Percentiles rank a stretch among this genome's conserved stretches.
Conservation (phyloP, 2,797 vertebrate species). For the Diglossa cyanea region DNA sequence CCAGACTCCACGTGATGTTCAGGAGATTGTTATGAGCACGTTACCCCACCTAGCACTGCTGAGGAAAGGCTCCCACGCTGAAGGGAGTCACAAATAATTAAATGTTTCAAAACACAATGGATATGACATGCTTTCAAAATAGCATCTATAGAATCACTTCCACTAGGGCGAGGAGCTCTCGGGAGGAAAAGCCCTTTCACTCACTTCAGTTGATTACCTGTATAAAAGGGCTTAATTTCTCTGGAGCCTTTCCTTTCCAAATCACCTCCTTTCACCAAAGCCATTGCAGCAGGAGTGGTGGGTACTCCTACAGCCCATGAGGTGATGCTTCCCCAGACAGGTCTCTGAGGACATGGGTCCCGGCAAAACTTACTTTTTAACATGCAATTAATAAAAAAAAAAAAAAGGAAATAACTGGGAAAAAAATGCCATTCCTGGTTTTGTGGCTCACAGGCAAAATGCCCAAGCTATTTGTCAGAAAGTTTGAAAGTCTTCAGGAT, state of each 20-base stretch:
- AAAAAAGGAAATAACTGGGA: fast-evolving
- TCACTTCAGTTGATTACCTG: constrained; percentile 65
- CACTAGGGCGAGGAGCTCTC: constrained; percentile 57
- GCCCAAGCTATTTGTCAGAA: not conserved
- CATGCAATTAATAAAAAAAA: not conserved
- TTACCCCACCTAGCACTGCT: constrained; percentile 35
- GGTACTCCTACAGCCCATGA: not conserved
- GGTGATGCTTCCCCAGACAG: not conserved
- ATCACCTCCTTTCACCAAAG: constrained; percentile 21
- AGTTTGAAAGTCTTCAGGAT: not conserved
- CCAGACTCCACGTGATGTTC: not conserved
- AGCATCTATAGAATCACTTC: constrained; percentile 66
- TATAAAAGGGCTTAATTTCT: constrained; percentile 65
- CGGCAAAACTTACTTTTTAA: not conserved
- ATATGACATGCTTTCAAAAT: constrained; percentile 68
- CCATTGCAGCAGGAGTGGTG: not conserved
- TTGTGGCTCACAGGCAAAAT: not conserved
- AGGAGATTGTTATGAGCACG: not conserved
- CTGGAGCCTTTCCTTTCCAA: constrained; percentile 34
- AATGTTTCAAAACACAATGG: constrained; percentile 70
- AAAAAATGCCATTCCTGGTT: not conserved
- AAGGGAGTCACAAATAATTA: constrained; percentile 72
- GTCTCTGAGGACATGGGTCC: not conserved
- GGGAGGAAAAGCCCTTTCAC: constrained; percentile 64
- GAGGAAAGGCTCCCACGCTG: constrained; percentile 48